Percentiles rank a stretch among this genome's conserved stretches.
Evolutionary conservation across 2,888 invertebrate species (phyloP).

Genomic region (Caprella mutica): DNA sequence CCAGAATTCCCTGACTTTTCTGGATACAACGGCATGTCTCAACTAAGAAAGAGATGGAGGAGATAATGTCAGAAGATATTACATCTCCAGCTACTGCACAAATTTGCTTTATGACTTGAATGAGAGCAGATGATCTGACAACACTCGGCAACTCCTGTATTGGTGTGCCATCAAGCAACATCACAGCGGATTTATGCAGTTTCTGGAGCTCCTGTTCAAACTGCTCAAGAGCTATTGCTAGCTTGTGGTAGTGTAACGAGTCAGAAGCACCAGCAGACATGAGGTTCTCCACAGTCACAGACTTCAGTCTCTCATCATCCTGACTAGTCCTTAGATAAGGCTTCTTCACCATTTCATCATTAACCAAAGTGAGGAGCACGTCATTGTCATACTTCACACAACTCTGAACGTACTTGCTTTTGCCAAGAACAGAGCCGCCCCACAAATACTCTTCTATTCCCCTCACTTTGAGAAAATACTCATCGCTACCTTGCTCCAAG

Average conservation of each 20-base stretch:
- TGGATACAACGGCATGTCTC: conserved; percentile 47
- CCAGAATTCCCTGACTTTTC: conserved; percentile 32
- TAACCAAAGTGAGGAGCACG: conserved; percentile 56
- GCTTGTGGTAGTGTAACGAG: conserved; percentile 65
- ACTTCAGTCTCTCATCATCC: conserved; percentile 67
- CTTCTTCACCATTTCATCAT: conserved; percentile 52
- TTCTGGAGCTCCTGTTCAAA: conserved; percentile 41
- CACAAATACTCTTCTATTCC: conserved; percentile 81
- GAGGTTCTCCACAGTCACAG: conserved; percentile 63
- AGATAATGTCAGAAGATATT: conserved; percentile 74
- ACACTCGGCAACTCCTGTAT: conserved; percentile 22
- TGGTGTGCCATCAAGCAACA: conserved; percentile 36
- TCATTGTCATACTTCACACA: conserved; percentile 87
- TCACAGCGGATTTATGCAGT: conserved; percentile 44
- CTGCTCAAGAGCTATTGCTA: conserved; percentile 63
- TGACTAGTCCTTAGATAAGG: conserved; percentile 61
- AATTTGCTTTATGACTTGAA: conserved; percentile 70
- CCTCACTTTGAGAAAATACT: conserved; percentile 42
- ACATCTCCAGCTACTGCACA: conserved; percentile 77
- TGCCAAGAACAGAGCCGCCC: conserved; percentile 67
- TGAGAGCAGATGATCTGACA: conserved; percentile 21
- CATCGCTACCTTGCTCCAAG: conserved; percentile 21
- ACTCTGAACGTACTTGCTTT: conserved; percentile 85
- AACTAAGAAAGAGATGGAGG: conserved; percentile 56
- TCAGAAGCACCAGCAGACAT: conserved; percentile 62